Conservation (phyloP, 2,113 vertebrate species). For the Oxyura jamaicensis region DNA sequence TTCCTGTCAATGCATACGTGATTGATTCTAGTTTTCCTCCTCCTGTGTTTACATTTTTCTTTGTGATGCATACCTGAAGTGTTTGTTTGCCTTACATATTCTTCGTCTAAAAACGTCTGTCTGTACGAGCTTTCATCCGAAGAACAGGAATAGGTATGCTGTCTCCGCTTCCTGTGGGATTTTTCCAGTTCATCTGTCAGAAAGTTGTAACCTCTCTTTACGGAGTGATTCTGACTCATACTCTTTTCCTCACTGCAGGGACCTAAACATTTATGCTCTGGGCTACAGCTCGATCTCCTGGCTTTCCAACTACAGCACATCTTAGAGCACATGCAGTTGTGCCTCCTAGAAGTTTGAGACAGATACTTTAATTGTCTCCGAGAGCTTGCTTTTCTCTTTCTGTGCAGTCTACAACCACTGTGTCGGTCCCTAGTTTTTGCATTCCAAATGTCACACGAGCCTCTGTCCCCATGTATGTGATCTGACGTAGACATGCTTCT, state of each 20-base stretch:
- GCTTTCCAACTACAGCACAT: slow-evolving; percentile 56
- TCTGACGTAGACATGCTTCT: neutral
- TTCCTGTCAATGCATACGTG: neutral
- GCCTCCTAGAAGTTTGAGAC: slow-evolving; percentile 24
- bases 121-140: slow-evolving; percentile 65
- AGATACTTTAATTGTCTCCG: slow-evolving; percentile 35
- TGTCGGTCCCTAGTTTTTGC: neutral
- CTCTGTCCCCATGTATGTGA: slow-evolving; percentile 18
- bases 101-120: slow-evolving; percentile 28
- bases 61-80: slow-evolving; percentile 16
- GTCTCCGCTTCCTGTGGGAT: slow-evolving; percentile 66
- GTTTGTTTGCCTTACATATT: neutral
- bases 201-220: slow-evolving; percentile 76
- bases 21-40: slow-evolving; percentile 46
- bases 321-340: slow-evolving; percentile 44
- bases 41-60: slow-evolving; percentile 70
- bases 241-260: slow-evolving; percentile 35
- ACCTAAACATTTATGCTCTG: slow-evolving; percentile 46
- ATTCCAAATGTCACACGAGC: neutral
- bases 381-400: slow-evolving; percentile 31
- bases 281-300: slow-evolving; percentile 18
- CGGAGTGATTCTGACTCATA: slow-evolving; percentile 42
- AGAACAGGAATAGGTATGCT: slow-evolving; percentile 60
- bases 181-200: slow-evolving; percentile 66
- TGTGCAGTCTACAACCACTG: neutral